Evolutionary conservation across 2,797 vertebrate genomes (phyloP).

Genomic region (Sparus aurata): DNA sequence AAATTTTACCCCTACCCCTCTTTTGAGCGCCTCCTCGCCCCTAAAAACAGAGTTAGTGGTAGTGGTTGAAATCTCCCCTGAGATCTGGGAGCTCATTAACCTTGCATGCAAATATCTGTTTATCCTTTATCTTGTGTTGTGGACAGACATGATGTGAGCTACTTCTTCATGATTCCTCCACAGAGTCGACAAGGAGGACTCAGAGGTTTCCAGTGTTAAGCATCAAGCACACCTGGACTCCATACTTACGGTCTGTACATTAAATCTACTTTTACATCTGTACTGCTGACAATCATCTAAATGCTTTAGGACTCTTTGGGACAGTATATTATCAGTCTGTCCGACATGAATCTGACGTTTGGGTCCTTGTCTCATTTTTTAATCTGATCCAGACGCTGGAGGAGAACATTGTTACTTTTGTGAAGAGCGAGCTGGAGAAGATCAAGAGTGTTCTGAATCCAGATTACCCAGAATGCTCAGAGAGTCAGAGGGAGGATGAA

Average conservation of each 20-base stretch:
- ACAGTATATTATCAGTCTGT: background rate
- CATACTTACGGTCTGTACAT: background rate
- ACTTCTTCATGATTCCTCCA: background rate
- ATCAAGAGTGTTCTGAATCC: no score
- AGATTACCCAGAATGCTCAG: no score
- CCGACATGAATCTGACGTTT: background rate
- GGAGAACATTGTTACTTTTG: background rate
- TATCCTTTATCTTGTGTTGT: background rate
- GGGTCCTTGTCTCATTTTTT: background rate
- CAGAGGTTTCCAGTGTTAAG: background rate
- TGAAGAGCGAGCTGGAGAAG: background rate
- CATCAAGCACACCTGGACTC: background rate
- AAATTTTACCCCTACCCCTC: no score
- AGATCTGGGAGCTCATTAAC: no score
- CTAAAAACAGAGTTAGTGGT: no score
- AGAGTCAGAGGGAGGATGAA: background rate
- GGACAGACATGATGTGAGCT: background rate
- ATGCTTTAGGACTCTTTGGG: background rate
- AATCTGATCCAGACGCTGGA: background rate
- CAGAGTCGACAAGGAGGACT: background rate
- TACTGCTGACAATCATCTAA: background rate
- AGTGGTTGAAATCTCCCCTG: no score
- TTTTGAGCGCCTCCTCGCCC: no score
- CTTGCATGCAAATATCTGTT: no score
- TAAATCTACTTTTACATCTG: background rate